Percentiles rank a stretch among this genome's conserved stretches.
phyloP scores from a whole-genome alignment of 2,797 vertebrate genomes.

The Pantherophis alleghaniensis region DNA sequence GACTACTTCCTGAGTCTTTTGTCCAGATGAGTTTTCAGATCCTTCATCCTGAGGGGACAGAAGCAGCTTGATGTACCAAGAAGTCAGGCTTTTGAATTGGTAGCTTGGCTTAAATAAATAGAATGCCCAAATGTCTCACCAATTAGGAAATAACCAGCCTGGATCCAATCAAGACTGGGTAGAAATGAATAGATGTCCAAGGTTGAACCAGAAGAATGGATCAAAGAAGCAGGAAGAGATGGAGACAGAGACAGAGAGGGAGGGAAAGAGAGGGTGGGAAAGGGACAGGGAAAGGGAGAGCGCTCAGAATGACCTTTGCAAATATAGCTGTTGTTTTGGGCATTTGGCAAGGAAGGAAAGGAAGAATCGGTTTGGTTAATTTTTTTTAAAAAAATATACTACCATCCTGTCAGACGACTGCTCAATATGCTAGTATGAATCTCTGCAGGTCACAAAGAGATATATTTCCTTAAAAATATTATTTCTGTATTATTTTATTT shows the following conservation, averaged over 20 bases:
- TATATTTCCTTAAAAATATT: background rate
- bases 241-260: too few relatives aligned
- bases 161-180: background rate
- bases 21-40: background rate
- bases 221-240: background rate
- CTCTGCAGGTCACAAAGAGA: background rate
- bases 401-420: background rate
- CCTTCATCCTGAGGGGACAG: background rate
- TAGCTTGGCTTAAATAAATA: background rate
- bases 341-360: background rate
- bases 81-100: background rate
- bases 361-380: background rate
- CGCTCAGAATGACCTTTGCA: background rate
- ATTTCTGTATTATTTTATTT: background rate
- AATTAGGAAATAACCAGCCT: background rate
- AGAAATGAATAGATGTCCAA: background rate
- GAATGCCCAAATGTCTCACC: background rate
- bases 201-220: background rate
- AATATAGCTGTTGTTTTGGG: background rate
- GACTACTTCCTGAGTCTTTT: background rate
- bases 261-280: too few relatives aligned
- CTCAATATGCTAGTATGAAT: background rate
- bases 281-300: accelerated
- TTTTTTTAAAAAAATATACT: background rate
- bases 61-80: background rate